Percentiles rank a stretch among this genome's conserved stretches.
phyloP scores from a whole-genome alignment of 1,140 invertebrate genomes.

The Agraylea sexmaculata region DNA sequence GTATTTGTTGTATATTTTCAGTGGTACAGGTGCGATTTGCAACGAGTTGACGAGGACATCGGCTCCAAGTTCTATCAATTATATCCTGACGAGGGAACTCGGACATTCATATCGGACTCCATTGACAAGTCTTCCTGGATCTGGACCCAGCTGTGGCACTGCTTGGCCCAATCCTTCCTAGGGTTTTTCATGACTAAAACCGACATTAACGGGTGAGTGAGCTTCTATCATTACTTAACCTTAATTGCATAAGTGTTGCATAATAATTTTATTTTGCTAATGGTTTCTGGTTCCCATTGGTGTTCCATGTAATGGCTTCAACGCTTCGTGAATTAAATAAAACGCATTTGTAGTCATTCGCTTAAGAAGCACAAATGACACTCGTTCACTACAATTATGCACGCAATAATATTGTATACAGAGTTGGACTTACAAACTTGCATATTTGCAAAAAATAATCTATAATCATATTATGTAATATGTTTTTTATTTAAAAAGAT shows the following conservation, averaged over 20 bases:
- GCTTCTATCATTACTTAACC: conserved; percentile 1
- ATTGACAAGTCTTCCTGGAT: conserved; percentile 62
- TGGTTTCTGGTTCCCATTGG: background rate
- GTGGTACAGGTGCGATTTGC: conserved; percentile 54
- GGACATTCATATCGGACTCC: conserved; percentile 56
- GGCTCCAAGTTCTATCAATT: conserved; percentile 49
- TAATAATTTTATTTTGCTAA: background rate
- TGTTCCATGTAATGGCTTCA: background rate
- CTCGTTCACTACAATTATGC: conserved; percentile 4
- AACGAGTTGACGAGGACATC: conserved; percentile 32
- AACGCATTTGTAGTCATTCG: conserved; percentile 2
- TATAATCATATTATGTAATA: too few species aligned
- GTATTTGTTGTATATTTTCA: conserved; percentile 38
- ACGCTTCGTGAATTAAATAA: conserved; percentile 1
- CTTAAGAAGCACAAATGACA: conserved; percentile 11
- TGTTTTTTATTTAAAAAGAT: too few species aligned
- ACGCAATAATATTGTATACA: background rate
- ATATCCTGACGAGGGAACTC: conserved; percentile 55
- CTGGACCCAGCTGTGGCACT: conserved; percentile 65
- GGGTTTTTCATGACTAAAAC: conserved; percentile 69
- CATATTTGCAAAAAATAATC: too few species aligned
- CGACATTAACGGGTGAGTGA: conserved; percentile 74
- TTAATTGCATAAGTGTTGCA: background rate
- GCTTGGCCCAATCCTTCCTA: conserved; percentile 54
- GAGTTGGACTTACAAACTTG: too few species aligned